Conservation (phyloP, 2,888 invertebrate species). For the Esperia sulphurella region DNA sequence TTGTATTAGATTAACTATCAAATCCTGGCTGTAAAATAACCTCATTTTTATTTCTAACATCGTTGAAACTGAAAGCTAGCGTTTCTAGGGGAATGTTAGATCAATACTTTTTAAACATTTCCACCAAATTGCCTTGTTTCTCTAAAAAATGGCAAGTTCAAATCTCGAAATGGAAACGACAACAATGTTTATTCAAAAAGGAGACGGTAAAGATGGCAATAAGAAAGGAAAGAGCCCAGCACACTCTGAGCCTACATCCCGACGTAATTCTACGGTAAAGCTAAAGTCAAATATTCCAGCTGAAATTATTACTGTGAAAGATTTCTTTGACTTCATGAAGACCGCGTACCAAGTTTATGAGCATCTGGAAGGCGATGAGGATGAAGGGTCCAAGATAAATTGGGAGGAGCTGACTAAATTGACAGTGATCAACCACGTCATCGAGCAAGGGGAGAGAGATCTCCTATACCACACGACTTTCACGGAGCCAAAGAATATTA, state of each 20-base stretch:
- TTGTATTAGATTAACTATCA: not conserved
- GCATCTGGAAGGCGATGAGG: constrained; percentile 62
- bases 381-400: constrained; percentile 64
- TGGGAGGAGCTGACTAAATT: constrained; percentile 75
- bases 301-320: constrained; percentile 83
- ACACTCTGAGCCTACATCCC: constrained; percentile 37
- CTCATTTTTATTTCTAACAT: not conserved
- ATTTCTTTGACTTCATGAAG: constrained; percentile 85
- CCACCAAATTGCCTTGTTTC: constrained; percentile 4
- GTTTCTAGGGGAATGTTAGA: constrained; percentile 8
- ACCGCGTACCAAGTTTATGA: constrained; percentile 85
- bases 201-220: constrained; percentile 24
- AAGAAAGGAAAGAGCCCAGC: constrained; percentile 38
- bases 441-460: constrained; percentile 68
- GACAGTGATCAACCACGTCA: constrained; percentile 69
- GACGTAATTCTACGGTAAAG: constrained; percentile 40
- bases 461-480: constrained; percentile 53
- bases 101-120: constrained; percentile 6
- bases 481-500: constrained; percentile 46
- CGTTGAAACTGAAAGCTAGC: not conserved
- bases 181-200: constrained; percentile 63
- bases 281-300: constrained; percentile 44
- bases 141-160: constrained; percentile 55
- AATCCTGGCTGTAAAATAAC: not conserved
- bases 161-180: constrained; percentile 50